Percentiles rank a stretch among this genome's conserved stretches.
Evolutionary conservation across 2,888 invertebrate species (phyloP).

Genomic region (Eumacrocentrus americanus): DNA sequence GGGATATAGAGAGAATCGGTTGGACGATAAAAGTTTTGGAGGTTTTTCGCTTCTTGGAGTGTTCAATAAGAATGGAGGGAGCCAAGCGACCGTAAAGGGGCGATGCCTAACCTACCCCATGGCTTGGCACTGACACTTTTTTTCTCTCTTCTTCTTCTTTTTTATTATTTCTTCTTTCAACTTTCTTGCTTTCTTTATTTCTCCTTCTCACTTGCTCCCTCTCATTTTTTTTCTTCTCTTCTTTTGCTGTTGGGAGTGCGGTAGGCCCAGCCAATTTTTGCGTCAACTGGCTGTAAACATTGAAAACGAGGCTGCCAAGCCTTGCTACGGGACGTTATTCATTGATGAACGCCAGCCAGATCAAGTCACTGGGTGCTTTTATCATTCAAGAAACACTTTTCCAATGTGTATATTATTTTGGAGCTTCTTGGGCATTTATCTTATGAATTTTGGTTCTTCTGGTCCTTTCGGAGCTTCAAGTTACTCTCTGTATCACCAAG

Average conservation of each 20-base stretch:
- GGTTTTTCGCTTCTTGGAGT: conserved; percentile 16
- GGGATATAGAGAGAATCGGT: conserved; percentile 20
- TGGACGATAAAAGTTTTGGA: conserved; percentile 22
- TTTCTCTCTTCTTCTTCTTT: conserved; percentile 32
- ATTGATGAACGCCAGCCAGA: conserved; percentile 8
- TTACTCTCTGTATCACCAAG: too few relatives aligned
- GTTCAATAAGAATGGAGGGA: conserved; percentile 23
- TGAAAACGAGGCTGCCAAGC: conserved; percentile 56
- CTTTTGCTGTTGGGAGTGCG: conserved; percentile 30
- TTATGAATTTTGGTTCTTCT: too few relatives aligned
- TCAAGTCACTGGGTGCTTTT: background rate
- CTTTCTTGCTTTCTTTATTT: conserved; percentile 14
- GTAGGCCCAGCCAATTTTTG: conserved; percentile 58
- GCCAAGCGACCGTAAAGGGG: conserved; percentile 25
- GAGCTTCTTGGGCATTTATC: too few relatives aligned
- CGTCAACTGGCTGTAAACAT: conserved; percentile 57
- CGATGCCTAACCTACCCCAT: conserved; percentile 56
- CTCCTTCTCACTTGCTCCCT: conserved; percentile 11
- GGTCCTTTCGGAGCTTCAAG: too few relatives aligned
- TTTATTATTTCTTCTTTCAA: background rate
- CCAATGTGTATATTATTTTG: too few relatives aligned
- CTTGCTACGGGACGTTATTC: conserved; percentile 31
- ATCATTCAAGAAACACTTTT: background rate
- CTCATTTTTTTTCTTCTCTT: conserved; percentile 26
- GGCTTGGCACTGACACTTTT: conserved; percentile 53